Conservation (phyloP, 2,113 vertebrate genomes). For the Bos taurus region DNA sequence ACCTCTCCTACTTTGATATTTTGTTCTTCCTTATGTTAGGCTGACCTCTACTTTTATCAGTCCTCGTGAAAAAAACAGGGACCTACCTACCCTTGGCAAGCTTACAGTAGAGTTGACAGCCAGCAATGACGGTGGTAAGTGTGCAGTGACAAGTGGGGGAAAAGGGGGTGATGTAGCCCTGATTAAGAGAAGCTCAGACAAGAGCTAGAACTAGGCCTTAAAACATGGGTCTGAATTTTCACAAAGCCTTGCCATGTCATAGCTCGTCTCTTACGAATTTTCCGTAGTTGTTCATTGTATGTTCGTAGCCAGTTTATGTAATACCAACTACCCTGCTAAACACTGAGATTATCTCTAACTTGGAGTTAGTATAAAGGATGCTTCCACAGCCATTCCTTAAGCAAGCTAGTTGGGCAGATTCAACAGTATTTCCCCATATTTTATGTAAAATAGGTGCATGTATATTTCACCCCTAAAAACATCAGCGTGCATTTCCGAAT, state of each 20-base stretch:
- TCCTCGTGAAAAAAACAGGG: neutral
- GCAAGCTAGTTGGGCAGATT: neutral
- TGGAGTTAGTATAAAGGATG: neutral
- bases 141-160: accelerated
- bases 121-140: too few relatives aligned
- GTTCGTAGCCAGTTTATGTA: neutral
- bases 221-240: neutral
- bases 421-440: neutral
- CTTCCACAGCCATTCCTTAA: neutral
- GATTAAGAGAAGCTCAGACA: neutral
- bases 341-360: neutral
- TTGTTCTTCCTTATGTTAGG: neutral
- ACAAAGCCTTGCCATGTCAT: neutral
- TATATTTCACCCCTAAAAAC: neutral
- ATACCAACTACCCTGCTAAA: neutral
- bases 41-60: neutral
- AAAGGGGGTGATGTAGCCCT: neutral
- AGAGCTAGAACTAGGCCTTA: neutral
- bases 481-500: neutral
- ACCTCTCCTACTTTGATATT: neutral
- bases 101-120: neutral
- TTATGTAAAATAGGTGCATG: neutral
- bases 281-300: neutral
- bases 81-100: too few relatives aligned
- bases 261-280: neutral